Evolutionary conservation across 2,888 invertebrate species (phyloP).

Genomic region (Reticulitermes lucifugus): DNA sequence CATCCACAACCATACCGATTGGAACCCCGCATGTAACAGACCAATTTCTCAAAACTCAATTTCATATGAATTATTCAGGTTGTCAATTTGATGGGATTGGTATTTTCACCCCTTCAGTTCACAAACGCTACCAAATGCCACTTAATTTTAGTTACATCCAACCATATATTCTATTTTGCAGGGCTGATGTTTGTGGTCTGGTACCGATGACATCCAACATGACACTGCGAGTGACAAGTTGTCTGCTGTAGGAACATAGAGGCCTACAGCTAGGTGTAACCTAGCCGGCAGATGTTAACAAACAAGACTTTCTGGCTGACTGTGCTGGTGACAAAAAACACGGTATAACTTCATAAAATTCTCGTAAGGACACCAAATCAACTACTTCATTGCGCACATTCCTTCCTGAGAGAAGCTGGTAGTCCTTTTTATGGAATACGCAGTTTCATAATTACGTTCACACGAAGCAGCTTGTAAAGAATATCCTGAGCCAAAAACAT

Average conservation of each 20-base stretch:
- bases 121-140: slow-evolving; percentile 21
- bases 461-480: too few species aligned
- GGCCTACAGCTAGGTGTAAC: not conserved
- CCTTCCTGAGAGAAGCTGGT: too few species aligned
- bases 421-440: too few species aligned
- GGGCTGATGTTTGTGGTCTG: not conserved
- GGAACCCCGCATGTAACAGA: slow-evolving; percentile 22
- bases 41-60: slow-evolving; percentile 29
- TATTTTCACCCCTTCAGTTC: slow-evolving; percentile 18
- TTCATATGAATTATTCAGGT: slow-evolving; percentile 25
- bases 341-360: too few species aligned
- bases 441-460: too few species aligned
- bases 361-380: too few species aligned
- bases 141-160: slow-evolving; percentile 9
- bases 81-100: slow-evolving; percentile 8
- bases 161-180: not conserved
- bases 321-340: too few species aligned
- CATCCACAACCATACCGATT: not conserved
- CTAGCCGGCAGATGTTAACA: too few species aligned
- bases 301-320: too few species aligned
- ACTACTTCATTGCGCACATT: too few species aligned
- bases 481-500: too few species aligned
- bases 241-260: not conserved
- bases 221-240: not conserved
- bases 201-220: not conserved